These are phyloP conservation scores for Fulmarus glacialis DNA, from an alignment of 2,113 vertebrate species.

Conservation along the genomic window DNA sequence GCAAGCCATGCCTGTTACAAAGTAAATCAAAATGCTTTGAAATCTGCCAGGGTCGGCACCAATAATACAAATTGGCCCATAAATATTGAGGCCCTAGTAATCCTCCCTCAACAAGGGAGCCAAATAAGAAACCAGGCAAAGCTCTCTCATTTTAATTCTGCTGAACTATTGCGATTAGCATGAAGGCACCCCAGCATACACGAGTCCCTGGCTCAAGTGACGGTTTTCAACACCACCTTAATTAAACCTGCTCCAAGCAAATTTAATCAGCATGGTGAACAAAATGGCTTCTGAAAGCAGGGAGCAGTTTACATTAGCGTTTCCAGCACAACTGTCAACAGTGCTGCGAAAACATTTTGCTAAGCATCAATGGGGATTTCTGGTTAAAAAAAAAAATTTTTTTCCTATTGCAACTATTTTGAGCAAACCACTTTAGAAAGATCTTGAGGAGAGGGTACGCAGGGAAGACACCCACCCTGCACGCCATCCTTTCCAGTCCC, in stretches of 20 bases:
- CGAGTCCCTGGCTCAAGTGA: not conserved
- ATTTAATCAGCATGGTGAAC: not conserved
- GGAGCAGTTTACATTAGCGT: not conserved
- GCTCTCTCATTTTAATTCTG: conserved; percentile 12
- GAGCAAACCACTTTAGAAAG: not conserved
- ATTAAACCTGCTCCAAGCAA: conserved; percentile 58
- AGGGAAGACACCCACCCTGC: not conserved
- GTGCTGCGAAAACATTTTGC: not conserved
- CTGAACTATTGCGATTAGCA: not conserved
- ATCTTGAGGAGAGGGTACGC: not conserved
- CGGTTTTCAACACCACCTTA: conserved; percentile 23
- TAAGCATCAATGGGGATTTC: not conserved
- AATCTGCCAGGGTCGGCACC: not conserved
- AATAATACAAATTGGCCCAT: conserved; percentile 45
- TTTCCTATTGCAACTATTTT: not conserved
- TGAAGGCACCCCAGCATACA: not conserved
- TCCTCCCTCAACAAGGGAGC: conserved; percentile 37
- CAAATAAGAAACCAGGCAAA: conserved; percentile 4
- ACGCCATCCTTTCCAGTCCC: not conserved
- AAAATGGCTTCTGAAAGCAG: conserved; percentile 41
- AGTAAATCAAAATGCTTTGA: conserved; percentile 48
- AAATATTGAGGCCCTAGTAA: conserved; percentile 37
- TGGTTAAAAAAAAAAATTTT: not conserved
- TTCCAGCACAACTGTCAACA: not conserved
- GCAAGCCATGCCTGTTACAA: not conserved